These are phyloP conservation scores for Polia nebulosa DNA, from an alignment of 2,888 invertebrate genomes.

Conservation along the genomic window DNA sequence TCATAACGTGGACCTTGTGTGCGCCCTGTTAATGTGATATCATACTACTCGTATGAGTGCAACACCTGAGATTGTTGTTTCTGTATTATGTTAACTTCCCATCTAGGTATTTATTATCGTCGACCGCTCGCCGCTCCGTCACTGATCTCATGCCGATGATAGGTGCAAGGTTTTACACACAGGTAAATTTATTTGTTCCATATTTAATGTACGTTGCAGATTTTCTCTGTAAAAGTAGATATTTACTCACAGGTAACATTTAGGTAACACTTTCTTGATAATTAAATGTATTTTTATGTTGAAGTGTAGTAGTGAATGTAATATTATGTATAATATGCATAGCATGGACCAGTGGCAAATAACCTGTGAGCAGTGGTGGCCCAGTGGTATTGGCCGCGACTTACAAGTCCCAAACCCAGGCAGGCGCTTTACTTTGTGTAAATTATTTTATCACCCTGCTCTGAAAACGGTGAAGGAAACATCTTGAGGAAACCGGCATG, in stretches of 20 bases:
- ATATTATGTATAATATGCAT: too few relatives aligned
- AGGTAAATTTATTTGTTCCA: constrained; percentile 88
- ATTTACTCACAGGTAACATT: constrained; percentile 39
- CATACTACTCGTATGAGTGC: constrained; percentile 20
- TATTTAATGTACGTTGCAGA: constrained; percentile 20
- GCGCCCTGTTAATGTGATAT: constrained; percentile 20
- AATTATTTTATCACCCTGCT: too few relatives aligned
- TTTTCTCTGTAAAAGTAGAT: constrained; percentile 31
- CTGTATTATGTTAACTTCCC: constrained; percentile 62
- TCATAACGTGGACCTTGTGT: constrained; percentile 32
- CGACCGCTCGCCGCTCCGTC: constrained; percentile 93
- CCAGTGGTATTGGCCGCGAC: too few relatives aligned
- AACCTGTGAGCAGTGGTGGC: too few relatives aligned
- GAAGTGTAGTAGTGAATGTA: too few relatives aligned
- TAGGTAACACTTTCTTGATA: not conserved
- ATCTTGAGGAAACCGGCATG: too few relatives aligned
- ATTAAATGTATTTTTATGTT: constrained; percentile 18
- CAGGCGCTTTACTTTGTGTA: too few relatives aligned
- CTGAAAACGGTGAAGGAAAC: too few relatives aligned
- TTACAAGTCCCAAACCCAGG: too few relatives aligned
- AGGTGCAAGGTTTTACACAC: constrained; percentile 98
- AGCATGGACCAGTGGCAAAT: too few relatives aligned
- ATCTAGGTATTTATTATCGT: constrained; percentile 93
- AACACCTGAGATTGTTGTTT: constrained; percentile 44
- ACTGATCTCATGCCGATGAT: constrained; percentile 99